phyloP scores from a whole-genome alignment of 2,888 invertebrate genomes.

The Ichneumoninae sp. region DNA sequence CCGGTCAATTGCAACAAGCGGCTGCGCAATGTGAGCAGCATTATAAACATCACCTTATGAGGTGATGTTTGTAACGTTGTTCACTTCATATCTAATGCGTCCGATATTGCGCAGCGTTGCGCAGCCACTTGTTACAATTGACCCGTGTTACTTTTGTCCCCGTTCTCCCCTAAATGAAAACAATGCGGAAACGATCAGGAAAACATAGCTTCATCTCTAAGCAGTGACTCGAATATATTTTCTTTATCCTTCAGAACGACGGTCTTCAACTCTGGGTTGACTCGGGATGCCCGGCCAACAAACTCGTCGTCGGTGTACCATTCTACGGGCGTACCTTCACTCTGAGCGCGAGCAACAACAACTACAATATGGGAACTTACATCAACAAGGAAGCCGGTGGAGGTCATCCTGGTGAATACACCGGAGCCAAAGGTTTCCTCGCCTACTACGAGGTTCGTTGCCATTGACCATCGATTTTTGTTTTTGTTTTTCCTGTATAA shows the following conservation, averaged over 20 bases:
- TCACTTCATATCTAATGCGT: no score
- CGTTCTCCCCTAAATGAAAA: no score
- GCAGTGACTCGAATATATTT: not conserved
- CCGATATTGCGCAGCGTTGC: no score
- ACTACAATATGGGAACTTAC: conserved; percentile 93
- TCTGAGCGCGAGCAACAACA: conserved; percentile 92
- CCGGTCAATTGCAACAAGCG: no score
- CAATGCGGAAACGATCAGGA: not conserved
- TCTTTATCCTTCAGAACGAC: conserved; percentile 88
- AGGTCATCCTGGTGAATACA: conserved; percentile 93
- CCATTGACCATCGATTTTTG: not conserved
- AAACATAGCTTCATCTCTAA: not conserved
- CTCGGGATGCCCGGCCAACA: conserved; percentile 94
- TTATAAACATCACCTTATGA: no score
- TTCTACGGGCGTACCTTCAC: conserved; percentile 96
- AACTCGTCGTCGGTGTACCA: conserved; percentile 94
- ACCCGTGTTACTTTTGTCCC: no score
- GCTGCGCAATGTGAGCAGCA: no score
- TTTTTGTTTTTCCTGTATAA: not conserved
- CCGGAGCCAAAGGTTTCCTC: conserved; percentile 94
- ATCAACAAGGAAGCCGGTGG: conserved; percentile 96
- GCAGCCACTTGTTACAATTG: no score
- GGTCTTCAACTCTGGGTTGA: conserved; percentile 95
- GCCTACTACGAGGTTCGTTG: conserved; percentile 91
- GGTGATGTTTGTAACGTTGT: no score